Evolutionary conservation across 2,797 vertebrate genomes (phyloP).

Genomic region (Tangara arthus): DNA sequence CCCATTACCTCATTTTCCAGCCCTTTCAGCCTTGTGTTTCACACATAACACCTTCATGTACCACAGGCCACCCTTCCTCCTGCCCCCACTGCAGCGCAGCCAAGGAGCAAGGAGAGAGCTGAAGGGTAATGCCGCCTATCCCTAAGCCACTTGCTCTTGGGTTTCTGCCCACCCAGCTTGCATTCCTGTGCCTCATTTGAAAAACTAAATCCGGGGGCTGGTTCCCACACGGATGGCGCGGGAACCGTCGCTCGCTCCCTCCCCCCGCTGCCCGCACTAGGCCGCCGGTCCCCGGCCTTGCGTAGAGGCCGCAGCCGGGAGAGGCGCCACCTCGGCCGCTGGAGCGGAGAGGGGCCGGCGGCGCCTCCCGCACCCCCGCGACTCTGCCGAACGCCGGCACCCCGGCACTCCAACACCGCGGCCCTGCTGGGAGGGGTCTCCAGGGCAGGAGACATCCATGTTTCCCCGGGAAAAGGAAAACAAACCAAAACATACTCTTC

Average conservation of each 20-base stretch:
- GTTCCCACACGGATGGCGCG: not conserved
- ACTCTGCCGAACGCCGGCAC: not conserved
- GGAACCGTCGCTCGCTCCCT: not conserved
- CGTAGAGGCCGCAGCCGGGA: constrained; percentile 38
- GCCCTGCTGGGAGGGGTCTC: not conserved
- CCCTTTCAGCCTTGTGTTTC: not conserved
- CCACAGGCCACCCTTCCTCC: not conserved
- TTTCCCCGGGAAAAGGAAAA: not conserved
- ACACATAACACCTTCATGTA: not conserved
- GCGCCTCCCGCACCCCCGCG: not conserved
- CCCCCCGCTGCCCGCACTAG: not conserved
- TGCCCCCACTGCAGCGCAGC: not conserved
- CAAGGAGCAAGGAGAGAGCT: not conserved
- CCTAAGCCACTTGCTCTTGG: not conserved
- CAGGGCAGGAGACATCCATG: not conserved
- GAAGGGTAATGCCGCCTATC: not conserved
- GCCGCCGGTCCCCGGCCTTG: constrained; percentile 76
- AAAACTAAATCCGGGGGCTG: not conserved
- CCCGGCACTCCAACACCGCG: not conserved
- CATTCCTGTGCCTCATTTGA: not conserved
- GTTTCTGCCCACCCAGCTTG: not conserved
- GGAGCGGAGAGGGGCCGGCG: not conserved
- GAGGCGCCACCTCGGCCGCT: not conserved
- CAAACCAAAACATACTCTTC: not conserved
- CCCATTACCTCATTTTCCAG: not conserved